Evolutionary conservation across 2,113 vertebrate genomes (phyloP).

Genomic region (Phyllostomus discolor): DNA sequence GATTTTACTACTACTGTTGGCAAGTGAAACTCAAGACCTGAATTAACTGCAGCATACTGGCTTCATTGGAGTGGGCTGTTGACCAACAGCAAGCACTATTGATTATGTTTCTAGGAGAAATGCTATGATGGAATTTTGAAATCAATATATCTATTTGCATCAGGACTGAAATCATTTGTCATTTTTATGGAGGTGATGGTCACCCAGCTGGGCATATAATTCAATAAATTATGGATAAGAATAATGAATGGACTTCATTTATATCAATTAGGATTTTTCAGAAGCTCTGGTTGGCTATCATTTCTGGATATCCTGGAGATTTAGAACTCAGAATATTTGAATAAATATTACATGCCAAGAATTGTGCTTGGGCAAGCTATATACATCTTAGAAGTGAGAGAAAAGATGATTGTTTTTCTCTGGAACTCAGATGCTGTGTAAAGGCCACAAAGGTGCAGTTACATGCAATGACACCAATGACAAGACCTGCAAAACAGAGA

Average conservation of each 20-base stretch:
- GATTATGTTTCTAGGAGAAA: constrained; percentile 50
- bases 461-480: background rate
- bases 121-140: constrained; percentile 59
- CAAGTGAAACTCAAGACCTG: background rate
- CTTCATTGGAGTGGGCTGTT: constrained; percentile 32
- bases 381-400: background rate
- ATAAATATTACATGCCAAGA: background rate
- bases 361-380: background rate
- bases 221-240: constrained; percentile 56
- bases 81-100: constrained; percentile 20
- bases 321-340: background rate
- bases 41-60: constrained; percentile 7
- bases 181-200: constrained; percentile 45
- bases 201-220: constrained; percentile 23
- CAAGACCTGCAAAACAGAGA: background rate
- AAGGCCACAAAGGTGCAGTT: background rate
- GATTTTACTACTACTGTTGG: background rate
- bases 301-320: background rate
- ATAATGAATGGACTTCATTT: constrained; percentile 32
- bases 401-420: background rate
- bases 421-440: background rate
- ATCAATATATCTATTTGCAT: constrained; percentile 57
- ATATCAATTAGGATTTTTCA: background rate
- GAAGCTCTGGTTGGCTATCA: background rate
- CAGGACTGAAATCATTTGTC: constrained; percentile 51